These are phyloP conservation scores for Rhegmatorhina hoffmannsi DNA, from an alignment of 2,113 vertebrate species.

Conservation along the genomic window DNA sequence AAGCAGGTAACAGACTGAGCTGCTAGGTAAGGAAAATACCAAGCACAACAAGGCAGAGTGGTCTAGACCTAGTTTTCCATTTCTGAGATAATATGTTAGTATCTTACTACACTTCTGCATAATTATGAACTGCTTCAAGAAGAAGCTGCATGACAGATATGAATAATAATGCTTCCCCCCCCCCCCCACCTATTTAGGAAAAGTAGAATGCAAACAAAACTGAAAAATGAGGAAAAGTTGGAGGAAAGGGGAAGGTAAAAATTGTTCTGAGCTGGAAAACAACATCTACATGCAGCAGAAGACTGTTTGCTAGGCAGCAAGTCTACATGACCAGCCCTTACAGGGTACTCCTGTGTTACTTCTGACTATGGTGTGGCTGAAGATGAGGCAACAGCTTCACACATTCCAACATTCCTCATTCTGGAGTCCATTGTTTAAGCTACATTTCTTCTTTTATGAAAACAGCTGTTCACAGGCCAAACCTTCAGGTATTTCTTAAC, in stretches of 20 bases:
- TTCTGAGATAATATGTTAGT: background rate
- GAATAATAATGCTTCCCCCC: background rate
- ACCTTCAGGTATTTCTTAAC: background rate
- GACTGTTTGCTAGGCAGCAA: background rate
- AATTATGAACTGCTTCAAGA: background rate
- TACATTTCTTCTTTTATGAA: background rate
- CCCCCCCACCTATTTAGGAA: background rate
- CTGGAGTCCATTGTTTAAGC: background rate
- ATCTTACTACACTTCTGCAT: background rate
- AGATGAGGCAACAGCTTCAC: background rate
- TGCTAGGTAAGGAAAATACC: background rate
- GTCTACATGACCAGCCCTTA: background rate
- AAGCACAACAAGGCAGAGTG: background rate
- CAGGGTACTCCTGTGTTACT: background rate
- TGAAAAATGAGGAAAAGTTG: background rate
- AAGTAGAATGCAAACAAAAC: background rate
- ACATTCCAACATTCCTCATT: background rate
- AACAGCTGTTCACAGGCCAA: background rate
- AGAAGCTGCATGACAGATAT: background rate
- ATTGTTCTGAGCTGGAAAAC: background rate
- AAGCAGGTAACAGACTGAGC: background rate
- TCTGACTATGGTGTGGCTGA: background rate
- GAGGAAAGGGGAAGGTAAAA: background rate
- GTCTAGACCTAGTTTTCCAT: background rate
- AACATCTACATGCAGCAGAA: background rate